Evolutionary conservation across 2,113 vertebrate genomes (phyloP).

Genomic region (Platycercus adscitus): DNA sequence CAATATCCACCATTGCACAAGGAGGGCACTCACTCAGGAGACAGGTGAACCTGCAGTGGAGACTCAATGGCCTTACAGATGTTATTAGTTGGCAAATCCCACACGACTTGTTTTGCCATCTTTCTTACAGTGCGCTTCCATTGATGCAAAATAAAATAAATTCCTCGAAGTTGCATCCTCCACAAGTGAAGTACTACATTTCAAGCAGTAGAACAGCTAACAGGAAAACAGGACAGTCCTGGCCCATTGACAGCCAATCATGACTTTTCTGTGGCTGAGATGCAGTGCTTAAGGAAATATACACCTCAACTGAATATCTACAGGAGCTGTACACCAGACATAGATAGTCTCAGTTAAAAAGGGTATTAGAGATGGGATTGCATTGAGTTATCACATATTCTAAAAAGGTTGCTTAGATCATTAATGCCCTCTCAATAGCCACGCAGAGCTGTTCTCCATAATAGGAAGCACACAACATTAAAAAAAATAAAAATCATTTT

Average conservation of each 20-base stretch:
- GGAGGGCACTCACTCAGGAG: neutral
- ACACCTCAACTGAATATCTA: neutral
- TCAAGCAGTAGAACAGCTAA: neutral
- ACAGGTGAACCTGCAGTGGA: neutral
- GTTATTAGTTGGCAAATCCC: neutral
- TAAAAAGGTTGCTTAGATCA: neutral
- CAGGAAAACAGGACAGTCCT: neutral
- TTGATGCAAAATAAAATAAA: neutral
- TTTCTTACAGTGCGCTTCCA: neutral
- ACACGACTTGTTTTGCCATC: neutral
- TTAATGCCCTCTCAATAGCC: neutral
- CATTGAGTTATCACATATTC: neutral
- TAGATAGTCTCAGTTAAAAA: neutral
- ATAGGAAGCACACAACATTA: neutral
- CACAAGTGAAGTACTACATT: neutral
- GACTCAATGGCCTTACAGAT: neutral
- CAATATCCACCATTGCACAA: accelerated
- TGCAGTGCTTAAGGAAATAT: neutral
- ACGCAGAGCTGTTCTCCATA: neutral
- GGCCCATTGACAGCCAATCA: neutral
- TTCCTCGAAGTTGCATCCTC: neutral
- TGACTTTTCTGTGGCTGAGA: neutral
- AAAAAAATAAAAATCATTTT: neutral
- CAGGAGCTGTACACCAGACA: neutral
- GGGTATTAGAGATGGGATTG: neutral